These are phyloP conservation scores for Adelosebastes latens DNA, from an alignment of 2,797 vertebrate species.

Conservation along the genomic window DNA sequence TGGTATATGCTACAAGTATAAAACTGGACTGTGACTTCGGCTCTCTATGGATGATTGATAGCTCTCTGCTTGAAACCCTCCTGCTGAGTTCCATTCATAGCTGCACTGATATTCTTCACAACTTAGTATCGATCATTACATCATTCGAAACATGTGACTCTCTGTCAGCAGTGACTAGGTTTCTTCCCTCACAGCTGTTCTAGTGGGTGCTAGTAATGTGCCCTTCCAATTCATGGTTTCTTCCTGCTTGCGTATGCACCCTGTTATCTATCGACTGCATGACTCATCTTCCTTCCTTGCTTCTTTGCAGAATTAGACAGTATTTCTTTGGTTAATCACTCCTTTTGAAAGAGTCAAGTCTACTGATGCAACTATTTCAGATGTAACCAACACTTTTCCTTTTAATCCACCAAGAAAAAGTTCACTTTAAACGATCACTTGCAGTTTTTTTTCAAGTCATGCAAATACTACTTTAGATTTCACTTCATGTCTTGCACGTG, in stretches of 20 bases:
- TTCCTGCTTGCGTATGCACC: slow-evolving; percentile 5
- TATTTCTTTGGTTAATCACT: slow-evolving; percentile 2
- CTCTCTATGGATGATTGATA: slow-evolving; percentile 4
- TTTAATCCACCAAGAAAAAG: not conserved
- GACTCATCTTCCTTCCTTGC: slow-evolving; percentile 40
- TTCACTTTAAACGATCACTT: not conserved
- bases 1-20: not conserved
- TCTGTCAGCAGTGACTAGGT: not conserved
- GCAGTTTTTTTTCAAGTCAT: not conserved
- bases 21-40: not conserved
- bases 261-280: slow-evolving; percentile 14
- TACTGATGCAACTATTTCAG: slow-evolving; percentile 6
- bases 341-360: not conserved
- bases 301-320: not conserved
- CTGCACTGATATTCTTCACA: not conserved
- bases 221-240: slow-evolving; percentile 16
- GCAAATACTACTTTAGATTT: not conserved
- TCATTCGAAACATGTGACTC: not conserved
- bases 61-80: not conserved
- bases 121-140: not conserved
- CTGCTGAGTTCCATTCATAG: slow-evolving; percentile 13
- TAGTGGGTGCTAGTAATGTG: slow-evolving; percentile 12
- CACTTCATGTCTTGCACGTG: not conserved
- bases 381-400: not conserved
- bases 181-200: slow-evolving; percentile 25